Evolutionary conservation across 1,140 invertebrate genomes (phyloP), one percentile per base, ranked within the genome.

Genomic region (Cotesia glomerata): DNA sequence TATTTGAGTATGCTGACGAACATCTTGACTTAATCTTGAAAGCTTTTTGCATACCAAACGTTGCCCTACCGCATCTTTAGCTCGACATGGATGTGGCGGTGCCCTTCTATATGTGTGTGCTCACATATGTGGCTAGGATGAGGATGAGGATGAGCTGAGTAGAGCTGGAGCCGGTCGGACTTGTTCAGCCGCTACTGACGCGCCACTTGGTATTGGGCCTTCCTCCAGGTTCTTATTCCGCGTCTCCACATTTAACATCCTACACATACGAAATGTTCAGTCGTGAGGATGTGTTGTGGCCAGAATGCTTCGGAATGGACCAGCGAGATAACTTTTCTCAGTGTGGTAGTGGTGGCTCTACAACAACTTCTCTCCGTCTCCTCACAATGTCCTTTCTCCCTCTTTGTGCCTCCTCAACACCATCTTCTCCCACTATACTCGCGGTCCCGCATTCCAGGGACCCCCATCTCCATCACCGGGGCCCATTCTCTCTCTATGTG

Each of bases 41-140:
- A 73, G 78, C 75, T 81, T 81, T 81, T 75, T 81, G 77, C 80
- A 81, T 82, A 81, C 78, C 79, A 72, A 69, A 74, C 69, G 26
- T 77, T 70, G 72, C 74, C 67, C 65, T 64, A 62, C 69, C 61
- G 39, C 18, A 36, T 51, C n/a, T 56, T 39, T 54, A 11, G 36
- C 26, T 64, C 36, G 59, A 3, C 8, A 49, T 66, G 9, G 14
- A 58, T 4, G 7, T 39, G 52, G 52, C 34, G 56, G 13, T 52
- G 63, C 51, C 62, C 16, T 54, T 52, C 59, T 32, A 62, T 34
- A 18, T 54, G 49, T 8, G 58, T 39, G 36, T 69, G 26, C 5
- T 8, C 9, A 39, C 9, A 39, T 39, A 39, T 39, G 39, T 45
- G 11, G 39, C 11, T 9, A 45, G 11, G 39, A 45, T 45, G 26